A percentile compares a stretch with the other conserved stretches of the same genome.
phyloP scores from a whole-genome alignment of 2,888 invertebrate genomes.

The Apamea sordens region DNA sequence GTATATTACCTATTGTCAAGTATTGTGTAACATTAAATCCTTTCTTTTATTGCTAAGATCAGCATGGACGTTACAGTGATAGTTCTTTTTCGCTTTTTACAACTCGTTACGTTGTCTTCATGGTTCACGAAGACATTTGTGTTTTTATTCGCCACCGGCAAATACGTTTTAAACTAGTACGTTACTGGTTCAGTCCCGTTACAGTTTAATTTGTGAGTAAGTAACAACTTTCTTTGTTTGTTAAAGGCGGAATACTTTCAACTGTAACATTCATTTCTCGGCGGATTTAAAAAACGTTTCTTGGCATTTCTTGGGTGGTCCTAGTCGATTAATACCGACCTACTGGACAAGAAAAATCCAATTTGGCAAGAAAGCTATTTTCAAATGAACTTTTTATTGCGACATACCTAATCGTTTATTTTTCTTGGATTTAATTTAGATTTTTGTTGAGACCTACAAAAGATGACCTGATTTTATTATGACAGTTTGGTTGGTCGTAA shows the following conservation, averaged over 20 bases:
- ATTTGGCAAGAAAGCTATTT: slow-evolving; percentile 42
- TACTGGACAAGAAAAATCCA: slow-evolving; percentile 34
- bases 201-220: slow-evolving; percentile 43
- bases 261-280: slow-evolving; percentile 42
- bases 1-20: slow-evolving; percentile 18
- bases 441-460: slow-evolving; percentile 35
- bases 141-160: slow-evolving; percentile 39
- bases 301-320: slow-evolving; percentile 46
- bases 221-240: slow-evolving; percentile 53
- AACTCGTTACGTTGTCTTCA: slow-evolving; percentile 53
- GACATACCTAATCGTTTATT: slow-evolving; percentile 2
- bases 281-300: slow-evolving; percentile 47
- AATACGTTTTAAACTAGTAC: slow-evolving; percentile 46
- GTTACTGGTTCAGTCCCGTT: slow-evolving; percentile 43
- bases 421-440: slow-evolving; percentile 34
- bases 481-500: slow-evolving; percentile 41
- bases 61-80: slow-evolving; percentile 22
- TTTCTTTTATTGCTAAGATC: slow-evolving; percentile 43
- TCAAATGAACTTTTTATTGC: slow-evolving; percentile 24
- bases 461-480: slow-evolving; percentile 57
- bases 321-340: slow-evolving; percentile 10
- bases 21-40: slow-evolving; percentile 35
- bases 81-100: slow-evolving; percentile 29
- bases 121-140: slow-evolving; percentile 42
- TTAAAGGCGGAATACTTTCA: slow-evolving; percentile 29